Evolutionary conservation across 2,888 invertebrate genomes (phyloP).

Genomic region (Erebia palarica): DNA sequence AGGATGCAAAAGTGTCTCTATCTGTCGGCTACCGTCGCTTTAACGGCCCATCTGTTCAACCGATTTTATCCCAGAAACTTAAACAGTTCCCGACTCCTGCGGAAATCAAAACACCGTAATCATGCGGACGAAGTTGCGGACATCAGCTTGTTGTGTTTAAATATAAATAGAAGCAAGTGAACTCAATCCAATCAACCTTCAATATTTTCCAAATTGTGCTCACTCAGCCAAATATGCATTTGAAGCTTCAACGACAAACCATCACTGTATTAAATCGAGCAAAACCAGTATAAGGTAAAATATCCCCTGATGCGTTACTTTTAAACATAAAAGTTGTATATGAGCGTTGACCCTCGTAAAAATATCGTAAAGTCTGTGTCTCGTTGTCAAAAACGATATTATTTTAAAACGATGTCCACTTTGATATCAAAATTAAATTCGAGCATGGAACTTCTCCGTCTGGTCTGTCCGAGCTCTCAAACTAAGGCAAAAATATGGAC

Average conservation of each 20-base stretch:
- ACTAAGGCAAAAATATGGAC: neutral
- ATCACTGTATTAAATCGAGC: neutral
- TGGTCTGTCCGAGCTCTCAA: neutral
- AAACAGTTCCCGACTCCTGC: too few species aligned
- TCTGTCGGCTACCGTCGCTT: too few species aligned
- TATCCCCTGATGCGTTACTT: neutral
- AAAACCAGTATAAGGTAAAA: neutral
- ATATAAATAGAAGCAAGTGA: too few species aligned
- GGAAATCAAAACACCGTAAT: too few species aligned
- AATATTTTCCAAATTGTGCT: too few species aligned
- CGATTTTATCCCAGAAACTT: too few species aligned
- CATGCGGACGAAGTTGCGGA: too few species aligned
- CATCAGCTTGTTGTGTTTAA: too few species aligned
- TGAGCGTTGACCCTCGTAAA: constrained; percentile 10
- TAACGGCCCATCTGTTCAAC: too few species aligned
- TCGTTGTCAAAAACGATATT: neutral
- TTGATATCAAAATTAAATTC: neutral
- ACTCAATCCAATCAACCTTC: too few species aligned
- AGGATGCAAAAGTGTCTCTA: too few species aligned
- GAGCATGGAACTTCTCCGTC: neutral
- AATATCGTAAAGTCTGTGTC: neutral
- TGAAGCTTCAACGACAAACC: neutral
- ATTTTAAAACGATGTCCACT: neutral
- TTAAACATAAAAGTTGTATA: constrained; percentile 5
- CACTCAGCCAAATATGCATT: neutral